A percentile compares a stretch with the other conserved stretches of the same genome.
These are phyloP conservation scores for Chymomyza amoena DNA, from an alignment of 2,888 invertebrate species.

Conservation along the genomic window DNA sequence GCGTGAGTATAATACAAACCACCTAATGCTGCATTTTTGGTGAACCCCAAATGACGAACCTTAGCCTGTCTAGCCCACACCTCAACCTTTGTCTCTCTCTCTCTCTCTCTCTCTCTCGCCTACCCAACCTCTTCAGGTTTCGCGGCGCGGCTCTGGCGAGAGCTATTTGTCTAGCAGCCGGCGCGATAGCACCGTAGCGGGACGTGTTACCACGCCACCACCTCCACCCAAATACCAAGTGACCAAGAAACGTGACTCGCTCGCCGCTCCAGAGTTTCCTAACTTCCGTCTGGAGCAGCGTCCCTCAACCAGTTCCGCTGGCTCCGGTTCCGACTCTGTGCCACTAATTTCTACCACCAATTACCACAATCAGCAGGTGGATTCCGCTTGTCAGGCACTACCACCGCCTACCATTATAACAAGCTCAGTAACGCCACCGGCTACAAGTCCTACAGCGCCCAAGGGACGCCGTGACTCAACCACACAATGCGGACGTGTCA, in stretches of 20 bases:
- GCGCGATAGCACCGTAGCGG: conserved; percentile 83
- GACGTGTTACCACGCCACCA: conserved; percentile 79
- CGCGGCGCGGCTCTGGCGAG: conserved; percentile 83
- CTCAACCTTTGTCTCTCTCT: background rate
- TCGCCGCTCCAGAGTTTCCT: conserved; percentile 80
- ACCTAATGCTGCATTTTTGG: background rate
- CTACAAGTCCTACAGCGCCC: conserved; percentile 86
- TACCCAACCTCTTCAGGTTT: conserved; percentile 55
- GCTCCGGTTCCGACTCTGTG: conserved; percentile 83
- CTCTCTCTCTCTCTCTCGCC: no score
- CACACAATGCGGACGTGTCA: conserved; percentile 87
- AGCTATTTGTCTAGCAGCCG: conserved; percentile 84
- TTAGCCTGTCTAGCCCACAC: background rate
- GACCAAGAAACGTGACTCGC: conserved; percentile 82
- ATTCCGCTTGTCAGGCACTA: conserved; percentile 83
- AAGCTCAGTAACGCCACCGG: conserved; percentile 90
- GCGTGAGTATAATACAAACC: conserved; percentile 48
- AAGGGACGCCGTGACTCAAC: conserved; percentile 87
- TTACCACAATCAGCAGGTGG: conserved; percentile 82
- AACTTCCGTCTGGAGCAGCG: conserved; percentile 82
- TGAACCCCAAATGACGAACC: background rate
- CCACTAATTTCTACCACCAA: conserved; percentile 76
- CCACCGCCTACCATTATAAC: conserved; percentile 89
- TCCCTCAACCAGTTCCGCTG: conserved; percentile 86
- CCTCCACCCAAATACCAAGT: conserved; percentile 83